Evolutionary conservation across 2,113 vertebrate genomes (phyloP).

Genomic region (Dromas ardeola): DNA sequence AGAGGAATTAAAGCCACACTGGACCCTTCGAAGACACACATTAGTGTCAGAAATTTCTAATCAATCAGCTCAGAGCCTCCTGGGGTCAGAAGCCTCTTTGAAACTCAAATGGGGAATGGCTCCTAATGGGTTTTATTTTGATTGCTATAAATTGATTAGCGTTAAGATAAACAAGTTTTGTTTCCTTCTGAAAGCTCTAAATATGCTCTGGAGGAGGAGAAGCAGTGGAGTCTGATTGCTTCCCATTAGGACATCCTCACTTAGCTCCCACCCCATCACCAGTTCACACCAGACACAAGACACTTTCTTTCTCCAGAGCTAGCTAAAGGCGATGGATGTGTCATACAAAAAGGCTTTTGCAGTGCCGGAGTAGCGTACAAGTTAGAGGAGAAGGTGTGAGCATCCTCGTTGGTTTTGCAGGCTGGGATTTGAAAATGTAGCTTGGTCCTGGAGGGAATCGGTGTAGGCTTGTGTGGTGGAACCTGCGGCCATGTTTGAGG

Average conservation of each 20-base stretch:
- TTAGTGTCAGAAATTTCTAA: conserved; percentile 80
- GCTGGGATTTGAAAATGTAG: not conserved
- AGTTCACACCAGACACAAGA: not conserved
- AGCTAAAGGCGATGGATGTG: not conserved
- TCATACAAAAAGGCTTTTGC: not conserved
- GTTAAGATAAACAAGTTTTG: conserved; percentile 64
- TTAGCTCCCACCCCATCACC: not conserved
- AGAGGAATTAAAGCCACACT: conserved; percentile 55
- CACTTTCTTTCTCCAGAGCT: not conserved
- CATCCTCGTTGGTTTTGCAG: fast-evolving
- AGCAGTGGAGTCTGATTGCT: conserved; percentile 7
- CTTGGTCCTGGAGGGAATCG: not conserved
- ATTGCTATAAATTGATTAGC: conserved; percentile 77
- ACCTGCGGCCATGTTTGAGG: fast-evolving
- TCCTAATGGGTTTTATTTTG: conserved; percentile 79
- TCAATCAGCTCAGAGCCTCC: conserved; percentile 73
- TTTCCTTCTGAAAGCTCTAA: conserved; percentile 62
- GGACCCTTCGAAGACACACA: conserved; percentile 67
- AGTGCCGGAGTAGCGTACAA: not conserved
- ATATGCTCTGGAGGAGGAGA: conserved; percentile 45
- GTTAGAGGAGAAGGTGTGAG: not conserved
- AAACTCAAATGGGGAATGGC: conserved; percentile 61
- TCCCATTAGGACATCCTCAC: not conserved
- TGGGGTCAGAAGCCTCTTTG: conserved; percentile 70
- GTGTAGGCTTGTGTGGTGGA: not conserved